Conservation (phyloP, 2,888 invertebrate genomes). For the Anaspis maculata region DNA sequence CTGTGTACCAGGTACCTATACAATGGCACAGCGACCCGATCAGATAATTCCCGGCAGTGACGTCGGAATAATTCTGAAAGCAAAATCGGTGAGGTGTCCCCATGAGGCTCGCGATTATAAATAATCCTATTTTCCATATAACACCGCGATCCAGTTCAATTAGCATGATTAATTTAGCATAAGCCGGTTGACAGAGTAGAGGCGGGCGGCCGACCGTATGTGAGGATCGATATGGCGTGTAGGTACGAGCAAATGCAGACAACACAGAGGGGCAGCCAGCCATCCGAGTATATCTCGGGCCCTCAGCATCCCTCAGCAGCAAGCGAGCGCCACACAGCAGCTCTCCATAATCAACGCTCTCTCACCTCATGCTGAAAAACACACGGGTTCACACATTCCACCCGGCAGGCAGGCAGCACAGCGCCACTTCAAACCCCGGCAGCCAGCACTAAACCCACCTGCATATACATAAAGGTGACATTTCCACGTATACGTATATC, state of each 20-base stretch:
- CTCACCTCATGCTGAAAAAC: conserved; percentile 13
- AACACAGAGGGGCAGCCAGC: conserved; percentile 17
- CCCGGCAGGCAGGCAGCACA: conserved; percentile 5
- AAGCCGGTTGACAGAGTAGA: conserved; percentile 29
- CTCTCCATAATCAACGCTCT: conserved; percentile 11
- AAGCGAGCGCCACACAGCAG: too few species aligned
- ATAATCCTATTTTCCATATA: conserved; percentile 24
- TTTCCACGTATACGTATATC: conserved; percentile 4
- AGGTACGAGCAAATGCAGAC: conserved; percentile 19
- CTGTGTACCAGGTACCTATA: too few species aligned
- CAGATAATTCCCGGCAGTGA: conserved; percentile 4
- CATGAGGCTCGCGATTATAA: conserved; percentile 17
- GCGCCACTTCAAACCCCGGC: background rate
- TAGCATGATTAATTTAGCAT: conserved; percentile 33
- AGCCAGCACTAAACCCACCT: too few species aligned
- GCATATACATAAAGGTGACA: conserved; percentile 10
- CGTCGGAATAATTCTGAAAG: conserved; percentile 8
- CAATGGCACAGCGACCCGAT: too few species aligned
- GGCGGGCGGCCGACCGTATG: conserved; percentile 21
- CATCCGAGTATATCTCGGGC: conserved; percentile 14
- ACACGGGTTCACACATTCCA: conserved; percentile 5
- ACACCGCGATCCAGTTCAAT: conserved; percentile 32
- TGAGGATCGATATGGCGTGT: conserved; percentile 23
- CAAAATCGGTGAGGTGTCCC: conserved; percentile 13
- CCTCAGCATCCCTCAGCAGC: conserved; percentile 6